Evolutionary conservation across 2,888 invertebrate genomes (phyloP).

Genomic region (Platycheirus rosarum): DNA sequence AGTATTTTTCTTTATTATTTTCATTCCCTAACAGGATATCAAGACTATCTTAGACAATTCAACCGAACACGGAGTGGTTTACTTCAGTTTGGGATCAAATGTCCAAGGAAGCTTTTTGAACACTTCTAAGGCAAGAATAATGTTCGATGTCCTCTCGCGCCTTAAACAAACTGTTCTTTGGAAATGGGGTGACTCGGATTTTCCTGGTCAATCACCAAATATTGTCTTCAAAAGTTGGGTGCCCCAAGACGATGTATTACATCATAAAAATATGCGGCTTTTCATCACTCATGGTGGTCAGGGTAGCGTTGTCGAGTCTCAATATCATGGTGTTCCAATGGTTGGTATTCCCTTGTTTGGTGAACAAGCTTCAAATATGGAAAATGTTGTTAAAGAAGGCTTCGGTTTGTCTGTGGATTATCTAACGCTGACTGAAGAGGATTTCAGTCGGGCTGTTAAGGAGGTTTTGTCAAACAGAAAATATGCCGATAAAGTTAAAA

Average conservation of each 20-base stretch:
- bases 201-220: slow-evolving; percentile 84
- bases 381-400: slow-evolving; percentile 72
- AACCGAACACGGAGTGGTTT: slow-evolving; percentile 81
- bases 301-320: slow-evolving; percentile 85
- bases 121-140: slow-evolving; percentile 82
- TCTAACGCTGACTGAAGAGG: slow-evolving; percentile 58
- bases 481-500: slow-evolving; percentile 78
- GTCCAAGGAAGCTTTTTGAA: slow-evolving; percentile 83
- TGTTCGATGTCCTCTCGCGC: slow-evolving; percentile 84
- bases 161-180: slow-evolving; percentile 85
- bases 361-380: slow-evolving; percentile 76
- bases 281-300: slow-evolving; percentile 87
- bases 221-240: slow-evolving; percentile 86
- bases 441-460: not conserved
- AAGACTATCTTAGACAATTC: slow-evolving; percentile 77
- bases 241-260: slow-evolving; percentile 87
- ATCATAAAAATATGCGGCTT: slow-evolving; percentile 84
- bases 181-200: slow-evolving; percentile 86
- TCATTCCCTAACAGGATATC: slow-evolving; percentile 70
- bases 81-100: slow-evolving; percentile 82
- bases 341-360: slow-evolving; percentile 78
- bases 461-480: slow-evolving; percentile 76
- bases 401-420: slow-evolving; percentile 75
- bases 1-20: not conserved
- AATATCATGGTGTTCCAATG: slow-evolving; percentile 84